These are phyloP conservation scores for Benthosema pterotum DNA, from an alignment of 2,797 vertebrate species.

Conservation along the genomic window DNA sequence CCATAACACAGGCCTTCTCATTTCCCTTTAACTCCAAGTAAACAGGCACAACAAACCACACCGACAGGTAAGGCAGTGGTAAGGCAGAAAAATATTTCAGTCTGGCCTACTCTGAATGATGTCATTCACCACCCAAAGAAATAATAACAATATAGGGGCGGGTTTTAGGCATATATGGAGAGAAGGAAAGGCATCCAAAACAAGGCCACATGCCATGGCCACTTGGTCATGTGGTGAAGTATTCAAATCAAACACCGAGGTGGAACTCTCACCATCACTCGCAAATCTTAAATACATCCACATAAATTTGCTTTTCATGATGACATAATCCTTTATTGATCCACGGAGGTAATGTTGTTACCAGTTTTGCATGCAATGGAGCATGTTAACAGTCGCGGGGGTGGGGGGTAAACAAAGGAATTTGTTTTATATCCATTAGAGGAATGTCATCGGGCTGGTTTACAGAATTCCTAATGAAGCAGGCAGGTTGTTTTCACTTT, in stretches of 20 bases:
- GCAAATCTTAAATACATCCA: background rate
- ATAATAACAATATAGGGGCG: conserved; percentile 6
- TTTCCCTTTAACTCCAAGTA: conserved; percentile 24
- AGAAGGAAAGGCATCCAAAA: conserved; percentile 7
- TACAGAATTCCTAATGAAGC: conserved; percentile 25
- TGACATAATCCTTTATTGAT: background rate
- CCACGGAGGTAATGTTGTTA: background rate
- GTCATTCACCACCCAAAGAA: conserved; percentile 29
- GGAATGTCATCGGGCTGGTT: conserved; percentile 61
- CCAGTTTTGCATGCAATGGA: conserved; percentile 6
- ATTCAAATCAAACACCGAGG: conserved; percentile 39
- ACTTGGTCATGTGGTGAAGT: conserved; percentile 41
- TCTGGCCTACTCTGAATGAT: conserved; percentile 38
- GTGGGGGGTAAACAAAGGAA: conserved; percentile 19
- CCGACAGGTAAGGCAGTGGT: conserved; percentile 52
- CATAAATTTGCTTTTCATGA: background rate
- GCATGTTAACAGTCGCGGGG: background rate
- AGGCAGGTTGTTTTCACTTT: conserved; percentile 11
- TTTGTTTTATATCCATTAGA: conserved; percentile 2
- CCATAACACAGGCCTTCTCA: conserved; percentile 21
- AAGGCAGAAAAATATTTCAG: conserved; percentile 36
- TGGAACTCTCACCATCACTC: background rate
- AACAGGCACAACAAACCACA: conserved; percentile 26
- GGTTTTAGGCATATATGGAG: conserved; percentile 13
- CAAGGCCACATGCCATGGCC: background rate